phyloP scores from a whole-genome alignment of 2,888 invertebrate species.

The Yponomeuta evonymella region DNA sequence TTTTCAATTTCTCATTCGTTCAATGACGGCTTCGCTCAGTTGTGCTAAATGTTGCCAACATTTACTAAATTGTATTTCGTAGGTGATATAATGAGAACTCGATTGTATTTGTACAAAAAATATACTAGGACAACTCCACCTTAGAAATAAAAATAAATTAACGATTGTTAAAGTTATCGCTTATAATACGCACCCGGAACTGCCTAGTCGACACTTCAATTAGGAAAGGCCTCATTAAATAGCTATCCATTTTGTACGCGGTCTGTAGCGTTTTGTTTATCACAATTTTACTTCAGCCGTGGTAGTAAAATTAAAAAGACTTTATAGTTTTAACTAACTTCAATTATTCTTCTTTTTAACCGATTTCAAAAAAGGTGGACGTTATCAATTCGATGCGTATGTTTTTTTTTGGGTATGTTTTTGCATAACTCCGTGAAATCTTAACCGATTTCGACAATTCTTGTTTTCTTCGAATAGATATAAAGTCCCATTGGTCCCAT shows the following conservation, averaged over 20 bases:
- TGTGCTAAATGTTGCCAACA: background rate
- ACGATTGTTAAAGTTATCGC: background rate
- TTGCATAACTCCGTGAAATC: too few species aligned
- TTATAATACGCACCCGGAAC: conserved; percentile 21
- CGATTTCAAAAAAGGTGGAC: too few species aligned
- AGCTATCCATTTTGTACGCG: conserved; percentile 34
- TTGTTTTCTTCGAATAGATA: too few species aligned
- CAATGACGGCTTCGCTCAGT: background rate
- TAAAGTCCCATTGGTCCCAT: too few species aligned
- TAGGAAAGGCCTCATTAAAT: conserved; percentile 42
- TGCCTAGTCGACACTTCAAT: conserved; percentile 36
- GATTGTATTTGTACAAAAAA: background rate
- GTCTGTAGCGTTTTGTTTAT: conserved; percentile 3
- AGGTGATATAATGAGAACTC: background rate
- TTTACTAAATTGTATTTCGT: background rate
- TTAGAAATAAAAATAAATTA: background rate
- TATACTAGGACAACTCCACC: background rate
- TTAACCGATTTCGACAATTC: too few species aligned
- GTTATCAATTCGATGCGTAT: too few species aligned
- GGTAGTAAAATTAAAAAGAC: background rate
- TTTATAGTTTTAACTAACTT: too few species aligned
- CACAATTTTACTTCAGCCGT: background rate
- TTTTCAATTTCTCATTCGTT: background rate
- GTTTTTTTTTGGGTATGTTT: too few species aligned
- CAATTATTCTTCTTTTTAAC: too few species aligned